A percentile compares a stretch with the other conserved stretches of the same genome.
Conservation (phyloP, 2,888 invertebrate genomes). For the Hypomecis punctinalis region DNA sequence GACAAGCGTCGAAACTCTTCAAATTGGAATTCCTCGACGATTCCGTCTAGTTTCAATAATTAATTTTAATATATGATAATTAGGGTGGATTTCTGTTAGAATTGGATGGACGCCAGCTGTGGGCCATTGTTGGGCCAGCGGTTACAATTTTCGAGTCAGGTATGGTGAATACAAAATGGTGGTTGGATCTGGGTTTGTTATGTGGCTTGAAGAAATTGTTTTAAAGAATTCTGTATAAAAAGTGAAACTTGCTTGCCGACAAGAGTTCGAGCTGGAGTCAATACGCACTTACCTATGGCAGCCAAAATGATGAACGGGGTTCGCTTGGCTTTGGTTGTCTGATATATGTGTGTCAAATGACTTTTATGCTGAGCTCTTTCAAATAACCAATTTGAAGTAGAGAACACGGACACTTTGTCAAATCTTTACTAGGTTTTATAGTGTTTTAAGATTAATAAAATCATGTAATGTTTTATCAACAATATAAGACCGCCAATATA, state of each 20-base stretch:
- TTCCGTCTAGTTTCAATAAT: conserved; percentile 61
- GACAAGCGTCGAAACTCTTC: conserved; percentile 48
- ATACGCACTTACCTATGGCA: too few relatives aligned
- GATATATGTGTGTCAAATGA: too few relatives aligned
- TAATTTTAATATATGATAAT: conserved; percentile 77
- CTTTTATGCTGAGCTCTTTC: too few relatives aligned
- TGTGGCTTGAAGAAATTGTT: not conserved
- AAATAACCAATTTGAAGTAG: too few relatives aligned
- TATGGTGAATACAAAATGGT: conserved; percentile 23
- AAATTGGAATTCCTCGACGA: conserved; percentile 48
- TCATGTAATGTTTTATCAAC: too few relatives aligned
- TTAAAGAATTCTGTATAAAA: not conserved
- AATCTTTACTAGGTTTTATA: too few relatives aligned
- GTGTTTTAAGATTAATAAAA: too few relatives aligned
- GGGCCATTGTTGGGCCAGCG: conserved; percentile 47
- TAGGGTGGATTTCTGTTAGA: conserved; percentile 56
- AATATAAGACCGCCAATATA: too few relatives aligned
- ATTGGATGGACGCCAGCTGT: conserved; percentile 58
- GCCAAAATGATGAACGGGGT: too few relatives aligned
- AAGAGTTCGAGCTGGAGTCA: too few relatives aligned
- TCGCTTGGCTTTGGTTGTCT: too few relatives aligned
- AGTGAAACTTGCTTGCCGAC: not conserved
- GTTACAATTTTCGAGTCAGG: conserved; percentile 28
- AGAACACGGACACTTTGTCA: too few relatives aligned
- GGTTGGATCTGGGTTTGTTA: not conserved